Conservation (phyloP, 2,888 invertebrate species). For the Malthinus seriepunctatus region DNA sequence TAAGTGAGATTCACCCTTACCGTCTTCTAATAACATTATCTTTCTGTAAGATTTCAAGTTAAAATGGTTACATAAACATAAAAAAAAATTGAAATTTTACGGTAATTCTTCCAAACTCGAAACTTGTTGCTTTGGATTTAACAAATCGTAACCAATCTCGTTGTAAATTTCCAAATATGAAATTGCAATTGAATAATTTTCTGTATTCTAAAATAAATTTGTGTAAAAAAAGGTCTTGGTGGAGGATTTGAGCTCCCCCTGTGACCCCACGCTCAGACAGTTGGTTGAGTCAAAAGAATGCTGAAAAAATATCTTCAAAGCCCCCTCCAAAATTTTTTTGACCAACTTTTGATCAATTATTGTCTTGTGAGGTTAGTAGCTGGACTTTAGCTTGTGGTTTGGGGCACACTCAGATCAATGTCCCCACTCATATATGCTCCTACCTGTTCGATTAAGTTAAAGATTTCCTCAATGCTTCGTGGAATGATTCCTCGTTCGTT, state of each 20-base stretch:
- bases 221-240: background rate
- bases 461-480: slow-evolving; percentile 57
- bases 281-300: too few relatives aligned
- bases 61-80: background rate
- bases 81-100: slow-evolving; percentile 45
- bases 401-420: too few relatives aligned
- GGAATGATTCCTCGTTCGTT: slow-evolving; percentile 59
- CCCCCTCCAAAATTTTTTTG: too few relatives aligned
- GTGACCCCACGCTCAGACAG: too few relatives aligned
- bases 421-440: too few relatives aligned
- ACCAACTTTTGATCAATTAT: too few relatives aligned
- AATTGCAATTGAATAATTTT: slow-evolving; percentile 52
- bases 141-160: slow-evolving; percentile 59
- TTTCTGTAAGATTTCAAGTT: slow-evolving; percentile 44
- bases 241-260: too few relatives aligned
- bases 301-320: background rate
- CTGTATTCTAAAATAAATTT: slow-evolving; percentile 42
- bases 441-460: slow-evolving; percentile 53
- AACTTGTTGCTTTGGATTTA: slow-evolving; percentile 52
- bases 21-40: slow-evolving; percentile 56
- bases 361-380: too few relatives aligned
- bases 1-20: slow-evolving; percentile 54
- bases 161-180: slow-evolving; percentile 63
- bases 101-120: slow-evolving; percentile 56
- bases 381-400: too few relatives aligned